Percentiles rank a stretch among this genome's conserved stretches.
Conservation (phyloP, 1,140 invertebrate species). For the Dendrolimus kikuchii region DNA sequence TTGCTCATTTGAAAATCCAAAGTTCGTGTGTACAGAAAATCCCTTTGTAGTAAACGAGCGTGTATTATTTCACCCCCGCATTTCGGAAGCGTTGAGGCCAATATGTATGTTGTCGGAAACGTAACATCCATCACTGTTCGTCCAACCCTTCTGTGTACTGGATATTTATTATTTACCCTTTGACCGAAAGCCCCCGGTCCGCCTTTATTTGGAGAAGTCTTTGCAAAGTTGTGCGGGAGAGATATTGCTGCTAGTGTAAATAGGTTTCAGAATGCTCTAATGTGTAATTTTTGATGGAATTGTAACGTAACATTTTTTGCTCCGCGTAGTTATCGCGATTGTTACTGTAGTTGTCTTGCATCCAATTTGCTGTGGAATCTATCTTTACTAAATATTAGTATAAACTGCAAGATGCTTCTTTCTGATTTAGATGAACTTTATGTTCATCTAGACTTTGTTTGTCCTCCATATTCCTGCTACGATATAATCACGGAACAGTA, state of each 20-base stretch:
- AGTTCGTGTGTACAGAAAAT: conserved; percentile 2
- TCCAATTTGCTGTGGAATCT: too few species aligned
- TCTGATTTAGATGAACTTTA: too few species aligned
- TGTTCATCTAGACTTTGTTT: too few species aligned
- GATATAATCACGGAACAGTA: too few species aligned
- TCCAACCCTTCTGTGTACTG: conserved; percentile 12
- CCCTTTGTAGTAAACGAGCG: not conserved
- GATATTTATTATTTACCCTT: conserved; percentile 25
- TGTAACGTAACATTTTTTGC: too few species aligned
- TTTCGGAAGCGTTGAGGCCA: conserved; percentile 6
- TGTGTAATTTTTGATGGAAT: too few species aligned
- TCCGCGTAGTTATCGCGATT: too few species aligned
- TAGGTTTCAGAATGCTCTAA: not conserved
- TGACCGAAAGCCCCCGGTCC: conserved; percentile 8
- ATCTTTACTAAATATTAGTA: too few species aligned
- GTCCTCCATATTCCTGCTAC: too few species aligned
- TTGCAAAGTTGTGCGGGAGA: conserved; percentile 1
- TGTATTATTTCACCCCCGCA: conserved; percentile 3
- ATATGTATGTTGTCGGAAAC: conserved; percentile 14
- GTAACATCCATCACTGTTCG: conserved; percentile 18
- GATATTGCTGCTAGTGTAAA: not conserved
- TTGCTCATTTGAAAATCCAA: not conserved
- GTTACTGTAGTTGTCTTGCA: too few species aligned
- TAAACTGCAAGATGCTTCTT: too few species aligned
- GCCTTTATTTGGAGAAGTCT: conserved; percentile 10